Evolutionary conservation across 2,888 invertebrate species (phyloP).

Genomic region (Cheilosia vulpina): DNA sequence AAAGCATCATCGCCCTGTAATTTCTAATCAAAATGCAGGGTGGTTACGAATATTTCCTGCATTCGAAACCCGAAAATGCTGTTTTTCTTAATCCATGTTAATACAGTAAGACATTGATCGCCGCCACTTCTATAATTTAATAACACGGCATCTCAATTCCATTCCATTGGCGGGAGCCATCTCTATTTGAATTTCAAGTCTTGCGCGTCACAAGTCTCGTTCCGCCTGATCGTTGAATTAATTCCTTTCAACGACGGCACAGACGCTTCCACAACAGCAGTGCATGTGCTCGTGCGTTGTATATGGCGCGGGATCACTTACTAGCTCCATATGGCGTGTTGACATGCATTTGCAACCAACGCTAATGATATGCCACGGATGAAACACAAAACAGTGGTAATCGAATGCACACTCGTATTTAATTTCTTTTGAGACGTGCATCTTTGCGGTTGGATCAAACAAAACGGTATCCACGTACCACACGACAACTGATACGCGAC

Average conservation of each 20-base stretch:
- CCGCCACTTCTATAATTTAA: too few species aligned
- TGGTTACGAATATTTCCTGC: too few species aligned
- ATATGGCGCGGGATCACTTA: constrained; percentile 18
- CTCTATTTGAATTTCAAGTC: constrained; percentile 19
- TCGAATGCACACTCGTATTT: constrained; percentile 55
- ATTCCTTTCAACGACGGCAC: constrained; percentile 15
- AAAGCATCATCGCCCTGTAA: too few species aligned
- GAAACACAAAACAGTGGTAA: constrained; percentile 30
- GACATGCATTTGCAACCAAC: constrained; percentile 61
- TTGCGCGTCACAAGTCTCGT: constrained; percentile 19
- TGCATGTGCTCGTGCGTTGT: not conserved
- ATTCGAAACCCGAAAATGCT: too few species aligned
- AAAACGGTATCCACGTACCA: constrained; percentile 47
- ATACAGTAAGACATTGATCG: too few species aligned
- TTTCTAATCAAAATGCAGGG: too few species aligned
- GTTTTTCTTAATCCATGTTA: too few species aligned
- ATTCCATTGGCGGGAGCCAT: not conserved
- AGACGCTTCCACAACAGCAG: too few species aligned
- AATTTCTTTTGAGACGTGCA: constrained; percentile 54
- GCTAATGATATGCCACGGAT: constrained; percentile 35
- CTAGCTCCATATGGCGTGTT: constrained; percentile 14
- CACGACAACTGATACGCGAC: constrained; percentile 59
- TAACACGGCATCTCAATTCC: not conserved
- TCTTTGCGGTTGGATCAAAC: constrained; percentile 68
- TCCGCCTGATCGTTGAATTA: constrained; percentile 41